These are phyloP conservation scores for Lerema accius DNA, from an alignment of 1,140 invertebrate species.

Conservation along the genomic window DNA sequence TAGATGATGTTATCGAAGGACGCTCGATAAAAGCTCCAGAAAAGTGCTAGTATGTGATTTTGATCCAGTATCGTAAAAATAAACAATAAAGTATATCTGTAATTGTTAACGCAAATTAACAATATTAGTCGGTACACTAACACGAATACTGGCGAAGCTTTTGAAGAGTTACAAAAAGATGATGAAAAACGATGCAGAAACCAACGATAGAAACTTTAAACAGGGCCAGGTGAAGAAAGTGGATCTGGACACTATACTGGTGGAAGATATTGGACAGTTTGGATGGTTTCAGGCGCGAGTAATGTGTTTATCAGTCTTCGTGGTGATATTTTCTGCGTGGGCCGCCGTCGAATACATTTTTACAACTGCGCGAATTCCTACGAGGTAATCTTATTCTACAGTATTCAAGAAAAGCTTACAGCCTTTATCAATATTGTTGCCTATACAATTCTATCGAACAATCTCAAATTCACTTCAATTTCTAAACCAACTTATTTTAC, in stretches of 20 bases:
- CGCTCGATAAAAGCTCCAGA: too few species aligned
- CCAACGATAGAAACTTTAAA: background rate
- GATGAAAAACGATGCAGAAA: slow-evolving; percentile 1
- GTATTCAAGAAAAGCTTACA: background rate
- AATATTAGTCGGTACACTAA: too few species aligned
- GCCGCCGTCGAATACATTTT: slow-evolving; percentile 84
- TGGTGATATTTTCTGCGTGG: slow-evolving; percentile 82
- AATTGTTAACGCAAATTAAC: too few species aligned
- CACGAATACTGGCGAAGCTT: too few species aligned
- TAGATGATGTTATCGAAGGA: too few species aligned
- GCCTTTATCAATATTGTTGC: background rate
- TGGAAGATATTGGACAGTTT: slow-evolving; percentile 82
- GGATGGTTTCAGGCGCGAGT: slow-evolving; percentile 84
- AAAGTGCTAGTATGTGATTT: too few species aligned
- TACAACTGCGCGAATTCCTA: slow-evolving; percentile 82
- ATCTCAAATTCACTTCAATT: background rate
- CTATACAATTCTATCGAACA: too few species aligned
- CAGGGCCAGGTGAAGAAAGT: slow-evolving; percentile 32
- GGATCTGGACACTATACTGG: slow-evolving; percentile 72
- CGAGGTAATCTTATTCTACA: slow-evolving; percentile 65
- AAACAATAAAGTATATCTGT: too few species aligned
- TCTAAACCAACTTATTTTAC: slow-evolving; percentile 31
- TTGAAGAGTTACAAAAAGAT: too few species aligned
- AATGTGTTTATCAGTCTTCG: slow-evolving; percentile 79
- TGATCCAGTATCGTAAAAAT: too few species aligned